Conservation (phyloP, 2,888 invertebrate species). For the Synergus laeviventris region DNA sequence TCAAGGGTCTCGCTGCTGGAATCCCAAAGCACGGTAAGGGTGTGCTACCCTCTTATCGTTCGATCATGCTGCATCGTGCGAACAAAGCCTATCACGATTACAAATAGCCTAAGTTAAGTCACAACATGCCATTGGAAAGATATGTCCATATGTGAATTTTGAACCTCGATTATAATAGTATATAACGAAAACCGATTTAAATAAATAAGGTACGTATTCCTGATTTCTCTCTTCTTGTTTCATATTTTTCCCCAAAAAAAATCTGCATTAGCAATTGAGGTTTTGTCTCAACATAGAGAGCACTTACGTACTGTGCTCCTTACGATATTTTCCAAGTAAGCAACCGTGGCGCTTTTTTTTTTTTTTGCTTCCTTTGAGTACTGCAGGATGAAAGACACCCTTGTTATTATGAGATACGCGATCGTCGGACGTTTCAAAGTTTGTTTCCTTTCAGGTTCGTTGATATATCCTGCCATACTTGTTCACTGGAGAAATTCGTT, state of each 20-base stretch:
- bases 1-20: constrained; percentile 27
- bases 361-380: constrained; percentile 32
- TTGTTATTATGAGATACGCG: constrained; percentile 33
- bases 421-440: constrained; percentile 33
- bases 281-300: not conserved
- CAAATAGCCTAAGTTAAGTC: constrained; percentile 27
- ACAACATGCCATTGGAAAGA: constrained; percentile 17
- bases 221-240: not conserved
- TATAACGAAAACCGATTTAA: too few species aligned
- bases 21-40: constrained; percentile 2
- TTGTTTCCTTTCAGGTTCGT: constrained; percentile 24
- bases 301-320: not conserved
- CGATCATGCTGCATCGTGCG: constrained; percentile 23
- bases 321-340: constrained; percentile 6
- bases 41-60: constrained; percentile 13
- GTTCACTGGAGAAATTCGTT: constrained; percentile 18
- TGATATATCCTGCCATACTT: constrained; percentile 26
- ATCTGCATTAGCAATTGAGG: not conserved
- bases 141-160: not conserved
- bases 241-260: not conserved
- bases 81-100: constrained; percentile 23
- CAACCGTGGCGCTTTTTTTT: constrained; percentile 13
- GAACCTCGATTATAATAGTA: not conserved
- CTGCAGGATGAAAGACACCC: constrained; percentile 31
- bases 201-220: too few species aligned